Evolutionary conservation across 23 tunicate species (phyloP), one percentile per base, ranked within the genome.

Genomic region (Trididemnum clinides): DNA sequence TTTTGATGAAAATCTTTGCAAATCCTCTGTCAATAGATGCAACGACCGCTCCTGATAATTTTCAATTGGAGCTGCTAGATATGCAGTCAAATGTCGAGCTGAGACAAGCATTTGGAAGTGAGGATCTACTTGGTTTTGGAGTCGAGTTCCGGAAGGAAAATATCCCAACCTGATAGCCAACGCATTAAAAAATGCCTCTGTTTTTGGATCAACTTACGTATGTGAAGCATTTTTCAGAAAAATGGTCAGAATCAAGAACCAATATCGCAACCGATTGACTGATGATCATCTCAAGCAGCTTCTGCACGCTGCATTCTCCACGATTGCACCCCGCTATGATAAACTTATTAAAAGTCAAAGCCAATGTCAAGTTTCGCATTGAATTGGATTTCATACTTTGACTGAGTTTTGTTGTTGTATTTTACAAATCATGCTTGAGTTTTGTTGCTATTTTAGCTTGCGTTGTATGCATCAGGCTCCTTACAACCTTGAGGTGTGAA

Each of bases 171-270:
- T 78, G 77, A 78, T 77, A 77, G 29, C 90, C 84, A 86, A 86
- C 30, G 77, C 37, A 6, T 77, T 35, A 84, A 86, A 86, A 31
- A 77, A 86, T 39, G 36, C 84, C 63, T 86, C 84, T 86, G 77
- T 86, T 78, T 86, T 86, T 63, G 88, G 88, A 50, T 84, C 81
- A 72, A 51, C 88, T 72, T 84, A 84, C 71, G 88, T 84, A 72
- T 84, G 88, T 84, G 88, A 84, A 72, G 88, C 82, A 50, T 82
- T 84, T 72, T 84, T 72, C 82, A 86, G 90, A 62, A 63, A 86
- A 77, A 86, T 77, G 85, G 63, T 86, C 59, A 86, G 84, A 86
- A 86, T 86, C 62, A 62, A 86, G 34, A 86, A 86, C 28, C 84
- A 86, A n/a, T n/a, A n/a, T n/a, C n/a, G n/a, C n/a, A n/a, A n/a